phyloP scores from a whole-genome alignment of 2,113 vertebrate species.

The Corvus hawaiiensis region DNA sequence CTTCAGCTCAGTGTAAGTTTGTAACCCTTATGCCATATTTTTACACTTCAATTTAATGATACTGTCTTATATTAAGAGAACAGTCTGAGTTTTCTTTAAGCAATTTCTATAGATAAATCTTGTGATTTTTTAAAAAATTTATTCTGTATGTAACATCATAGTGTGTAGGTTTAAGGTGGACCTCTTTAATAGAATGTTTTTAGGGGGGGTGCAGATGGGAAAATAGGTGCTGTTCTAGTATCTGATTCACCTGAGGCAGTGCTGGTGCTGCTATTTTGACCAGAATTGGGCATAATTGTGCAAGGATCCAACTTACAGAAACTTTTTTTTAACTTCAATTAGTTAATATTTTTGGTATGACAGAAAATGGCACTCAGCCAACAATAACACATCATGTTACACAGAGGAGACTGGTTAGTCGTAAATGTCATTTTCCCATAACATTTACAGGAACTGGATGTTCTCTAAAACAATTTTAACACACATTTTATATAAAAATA shows the following conservation, averaged over 20 bases:
- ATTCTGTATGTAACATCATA: background rate
- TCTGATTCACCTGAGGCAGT: background rate
- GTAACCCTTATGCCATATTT: background rate
- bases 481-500: conserved; percentile 19
- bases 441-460: conserved; percentile 70
- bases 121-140: background rate
- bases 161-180: background rate
- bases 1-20: background rate
- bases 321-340: conserved; percentile 32
- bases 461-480: conserved; percentile 64
- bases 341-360: conserved; percentile 68
- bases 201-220: background rate
- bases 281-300: conserved; percentile 8
- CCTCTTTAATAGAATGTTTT: background rate
- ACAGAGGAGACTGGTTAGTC: conserved; percentile 52
- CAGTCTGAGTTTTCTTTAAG: background rate
- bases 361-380: conserved; percentile 62
- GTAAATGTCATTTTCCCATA: conserved; percentile 71
- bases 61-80: background rate
- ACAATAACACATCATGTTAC: conserved; percentile 64
- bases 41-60: background rate
- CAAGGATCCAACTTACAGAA: background rate
- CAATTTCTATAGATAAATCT: background rate
- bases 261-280: background rate
- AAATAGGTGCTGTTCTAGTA: background rate